Base-by-base conservation (phyloP, 2,113 vertebrate genomes). In the Recurvirostra avosetta region DNA sequence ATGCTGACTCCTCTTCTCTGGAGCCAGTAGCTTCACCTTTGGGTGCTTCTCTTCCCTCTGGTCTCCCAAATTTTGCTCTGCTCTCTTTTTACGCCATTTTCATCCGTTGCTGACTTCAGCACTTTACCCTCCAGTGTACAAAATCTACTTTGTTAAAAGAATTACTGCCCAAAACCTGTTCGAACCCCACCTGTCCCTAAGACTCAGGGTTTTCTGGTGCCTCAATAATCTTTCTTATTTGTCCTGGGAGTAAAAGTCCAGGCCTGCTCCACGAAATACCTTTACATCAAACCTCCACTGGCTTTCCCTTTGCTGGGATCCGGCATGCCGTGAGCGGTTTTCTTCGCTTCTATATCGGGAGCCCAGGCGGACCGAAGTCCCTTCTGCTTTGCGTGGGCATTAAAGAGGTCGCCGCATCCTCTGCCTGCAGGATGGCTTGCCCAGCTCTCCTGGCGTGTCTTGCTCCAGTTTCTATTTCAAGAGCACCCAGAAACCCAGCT, bases 401-500 rank as follows among this genome's bases (percentile, higher is more conserved):
- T 29, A 67, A 80, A 14, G 71, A 76, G 79, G 83, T 41, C 32
- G 15, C 70, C 1, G 55, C 9, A 70, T 56, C 36, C 77, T 34
- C 50, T 38, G 55, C 56, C 50, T 20, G 58, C 18, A 15, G 66
- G 67, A 11, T 27, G 50, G 13, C 47, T 52, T 66, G 56, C 79
- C 55, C 62, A 5, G 53, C n/a, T 68, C 53, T 68, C 92, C 61
- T 8, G 12, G 53, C 6, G 20, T 19, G n/a, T 47, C 30, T 36
- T n/a, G 90, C 32, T 87, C 90, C 90, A 82, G 43, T 75, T 90
- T 94, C 87, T 90, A 80, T 89, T 93, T 90, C 30, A 2, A 16
- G 75, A 52, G 74, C 49, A 3, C 86, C 68, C 81, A 52, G 62
- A 86, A 78, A 47, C 67, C 86, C 53, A 32, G 61, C 52, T 26